Conservation (phyloP, 35 echinoderm and acorn worm species). For the Chiridota heheva region DNA sequence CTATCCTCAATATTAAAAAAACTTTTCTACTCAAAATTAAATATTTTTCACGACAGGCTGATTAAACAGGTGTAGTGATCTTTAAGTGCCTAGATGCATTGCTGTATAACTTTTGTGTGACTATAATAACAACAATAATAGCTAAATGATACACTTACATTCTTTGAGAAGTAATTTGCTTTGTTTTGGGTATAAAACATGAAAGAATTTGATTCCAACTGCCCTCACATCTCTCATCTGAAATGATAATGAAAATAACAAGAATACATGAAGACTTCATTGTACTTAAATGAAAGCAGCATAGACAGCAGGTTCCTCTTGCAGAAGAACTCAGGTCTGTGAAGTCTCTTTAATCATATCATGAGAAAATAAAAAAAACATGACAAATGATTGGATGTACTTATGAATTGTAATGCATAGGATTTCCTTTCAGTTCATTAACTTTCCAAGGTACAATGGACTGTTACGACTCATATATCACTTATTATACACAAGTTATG, state of each 20-base stretch:
- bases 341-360: too few species aligned
- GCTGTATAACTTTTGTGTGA: not conserved
- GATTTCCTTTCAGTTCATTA: too few species aligned
- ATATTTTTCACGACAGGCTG: not conserved
- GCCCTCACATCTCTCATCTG: constrained; percentile 94
- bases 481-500: too few species aligned
- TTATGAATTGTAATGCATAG: too few species aligned
- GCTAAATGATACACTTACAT: constrained; percentile 55
- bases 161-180: constrained; percentile 83
- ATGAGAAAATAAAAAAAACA: too few species aligned
- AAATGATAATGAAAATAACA: constrained; percentile 26
- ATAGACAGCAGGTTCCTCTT: not conserved
- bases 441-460: too few species aligned
- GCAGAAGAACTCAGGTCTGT: not conserved
- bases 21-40: not conserved
- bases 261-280: not conserved
- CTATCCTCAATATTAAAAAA: constrained; percentile 4
- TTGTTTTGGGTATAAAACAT: constrained; percentile 92
- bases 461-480: too few species aligned
- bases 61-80: not conserved
- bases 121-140: not conserved
- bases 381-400: too few species aligned
- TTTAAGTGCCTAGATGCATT: not conserved
- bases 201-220: constrained; percentile 84
- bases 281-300: not conserved